These are phyloP conservation scores for Hyperopisus bebe DNA, from an alignment of 2,113 vertebrate genomes.

Conservation along the genomic window DNA sequence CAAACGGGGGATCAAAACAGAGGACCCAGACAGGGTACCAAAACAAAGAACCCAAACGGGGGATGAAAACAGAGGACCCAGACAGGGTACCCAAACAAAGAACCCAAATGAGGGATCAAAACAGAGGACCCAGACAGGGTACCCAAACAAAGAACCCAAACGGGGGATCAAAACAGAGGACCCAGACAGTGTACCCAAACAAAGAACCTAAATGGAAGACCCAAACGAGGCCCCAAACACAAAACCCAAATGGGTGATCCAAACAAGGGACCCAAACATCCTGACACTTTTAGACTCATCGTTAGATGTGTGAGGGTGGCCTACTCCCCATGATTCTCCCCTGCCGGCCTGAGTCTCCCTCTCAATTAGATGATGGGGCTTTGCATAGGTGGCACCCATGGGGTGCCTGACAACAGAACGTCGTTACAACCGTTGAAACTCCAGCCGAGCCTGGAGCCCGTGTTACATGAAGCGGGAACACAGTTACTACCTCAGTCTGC, in stretches of 20 bases:
- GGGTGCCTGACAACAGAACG: background rate
- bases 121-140: no score
- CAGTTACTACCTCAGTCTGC: constrained; percentile 8
- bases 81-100: background rate
- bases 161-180: background rate
- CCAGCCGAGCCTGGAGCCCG: background rate
- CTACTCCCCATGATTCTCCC: background rate
- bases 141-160: background rate
- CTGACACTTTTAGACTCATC: background rate
- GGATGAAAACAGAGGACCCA: background rate
- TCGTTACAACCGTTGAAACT: background rate
- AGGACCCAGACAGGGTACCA: no score
- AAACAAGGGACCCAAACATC: background rate
- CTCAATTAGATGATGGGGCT: background rate
- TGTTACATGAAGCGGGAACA: background rate
- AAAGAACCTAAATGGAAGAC: no score
- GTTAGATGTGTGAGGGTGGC: background rate
- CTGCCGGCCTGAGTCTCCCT: background rate
- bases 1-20: no score
- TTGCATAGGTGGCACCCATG: background rate
- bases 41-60: background rate
- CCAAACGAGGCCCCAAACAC: no score
- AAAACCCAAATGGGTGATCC: no score
- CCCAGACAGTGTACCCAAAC: background rate
- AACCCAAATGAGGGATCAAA: no score